A percentile compares a stretch with the other conserved stretches of the same genome.
Conservation (phyloP, 2,888 invertebrate genomes). For the Lamellibrachia columna region DNA sequence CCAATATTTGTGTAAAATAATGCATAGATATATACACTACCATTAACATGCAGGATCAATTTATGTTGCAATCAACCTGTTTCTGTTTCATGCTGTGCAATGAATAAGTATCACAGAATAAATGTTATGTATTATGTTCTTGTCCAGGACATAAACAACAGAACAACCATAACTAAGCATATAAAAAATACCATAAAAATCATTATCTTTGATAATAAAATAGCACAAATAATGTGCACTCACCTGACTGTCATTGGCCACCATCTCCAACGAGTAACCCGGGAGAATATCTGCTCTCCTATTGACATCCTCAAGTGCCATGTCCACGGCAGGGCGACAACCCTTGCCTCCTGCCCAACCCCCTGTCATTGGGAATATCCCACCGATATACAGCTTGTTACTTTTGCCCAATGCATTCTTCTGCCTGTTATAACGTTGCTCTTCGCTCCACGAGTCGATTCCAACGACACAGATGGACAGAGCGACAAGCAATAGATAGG, state of each 20-base stretch:
- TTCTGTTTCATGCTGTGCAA: no score
- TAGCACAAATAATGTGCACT: conserved; percentile 40
- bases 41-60: no score
- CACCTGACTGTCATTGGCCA: conserved; percentile 97
- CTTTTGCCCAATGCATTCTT: background rate
- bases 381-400: conserved; percentile 72
- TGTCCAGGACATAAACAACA: conserved; percentile 12
- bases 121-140: background rate
- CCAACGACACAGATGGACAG: background rate
- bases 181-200: conserved; percentile 19
- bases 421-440: background rate
- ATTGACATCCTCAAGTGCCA: conserved; percentile 97
- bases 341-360: conserved; percentile 99
- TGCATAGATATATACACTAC: no score
- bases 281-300: conserved; percentile 85
- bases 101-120: no score
- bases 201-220: background rate
- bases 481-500: background rate
- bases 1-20: no score
- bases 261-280: conserved; percentile 88
- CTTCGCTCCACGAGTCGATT: background rate
- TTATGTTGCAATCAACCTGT: no score
- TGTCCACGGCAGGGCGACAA: conserved; percentile 95
- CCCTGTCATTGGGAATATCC: conserved; percentile 96
- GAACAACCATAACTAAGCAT: background rate